Evolutionary conservation across 2,888 invertebrate genomes (phyloP).

Genomic region (Caprella mutica): DNA sequence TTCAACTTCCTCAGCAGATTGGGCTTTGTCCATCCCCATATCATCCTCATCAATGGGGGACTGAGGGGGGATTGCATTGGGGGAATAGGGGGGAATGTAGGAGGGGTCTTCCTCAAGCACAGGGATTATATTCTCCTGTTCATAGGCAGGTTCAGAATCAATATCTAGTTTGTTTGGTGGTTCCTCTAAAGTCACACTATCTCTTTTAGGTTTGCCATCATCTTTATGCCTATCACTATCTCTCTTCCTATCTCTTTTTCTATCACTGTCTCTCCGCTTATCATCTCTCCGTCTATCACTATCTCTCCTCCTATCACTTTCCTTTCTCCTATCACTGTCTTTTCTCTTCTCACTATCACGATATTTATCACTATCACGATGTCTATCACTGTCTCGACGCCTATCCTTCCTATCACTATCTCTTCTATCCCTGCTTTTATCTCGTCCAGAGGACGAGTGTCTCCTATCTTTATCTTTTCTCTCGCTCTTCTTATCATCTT

Average conservation of each 20-base stretch:
- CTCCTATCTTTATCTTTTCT: neutral
- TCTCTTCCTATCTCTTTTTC: neutral
- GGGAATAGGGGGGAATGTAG: constrained; percentile 13
- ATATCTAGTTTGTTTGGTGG: too few relatives aligned
- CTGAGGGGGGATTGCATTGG: constrained; percentile 5
- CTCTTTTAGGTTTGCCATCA: neutral
- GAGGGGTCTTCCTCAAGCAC: neutral
- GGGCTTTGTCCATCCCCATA: neutral
- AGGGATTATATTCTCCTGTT: neutral
- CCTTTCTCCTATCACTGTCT: constrained; percentile 2
- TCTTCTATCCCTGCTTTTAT: constrained; percentile 3
- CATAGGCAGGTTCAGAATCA: too few relatives aligned
- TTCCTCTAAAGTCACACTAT: neutral
- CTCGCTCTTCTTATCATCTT: neutral
- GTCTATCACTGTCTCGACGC: constrained; percentile 7
- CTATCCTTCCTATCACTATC: constrained; percentile 15
- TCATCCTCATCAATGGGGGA: constrained; percentile 1
- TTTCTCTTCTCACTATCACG: constrained; percentile 17
- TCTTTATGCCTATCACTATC: constrained; percentile 6
- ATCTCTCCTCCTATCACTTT: constrained; percentile 11
- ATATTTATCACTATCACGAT: too few relatives aligned
- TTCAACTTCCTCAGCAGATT: too few relatives aligned
- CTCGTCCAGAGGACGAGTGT: neutral
- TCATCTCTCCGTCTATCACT: neutral
- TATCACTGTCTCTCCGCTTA: constrained; percentile 1